phyloP scores from a whole-genome alignment of 2,797 vertebrate genomes.

The Dromococcyx pavoninus region DNA sequence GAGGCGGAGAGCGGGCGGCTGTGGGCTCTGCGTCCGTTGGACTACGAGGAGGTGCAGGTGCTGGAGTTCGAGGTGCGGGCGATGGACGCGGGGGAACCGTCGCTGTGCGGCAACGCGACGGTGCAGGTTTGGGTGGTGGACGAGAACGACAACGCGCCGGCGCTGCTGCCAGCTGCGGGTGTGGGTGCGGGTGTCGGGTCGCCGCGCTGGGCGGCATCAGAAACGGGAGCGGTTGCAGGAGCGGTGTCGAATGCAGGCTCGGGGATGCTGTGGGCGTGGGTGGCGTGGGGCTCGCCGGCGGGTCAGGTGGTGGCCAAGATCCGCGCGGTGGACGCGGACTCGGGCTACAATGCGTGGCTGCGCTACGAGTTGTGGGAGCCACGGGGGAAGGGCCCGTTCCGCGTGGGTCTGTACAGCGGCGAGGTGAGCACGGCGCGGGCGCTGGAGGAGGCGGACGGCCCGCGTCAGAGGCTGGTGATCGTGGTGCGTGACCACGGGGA shows the following conservation, averaged over 20 bases:
- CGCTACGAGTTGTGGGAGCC: constrained; percentile 63
- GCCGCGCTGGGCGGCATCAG: too few relatives aligned
- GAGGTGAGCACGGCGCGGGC: constrained; percentile 71
- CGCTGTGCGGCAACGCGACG: constrained; percentile 74
- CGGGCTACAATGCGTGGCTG: constrained; percentile 77
- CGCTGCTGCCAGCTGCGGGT: background rate
- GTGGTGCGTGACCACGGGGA: constrained; percentile 76
- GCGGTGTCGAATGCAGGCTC: background rate
- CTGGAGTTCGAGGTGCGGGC: constrained; percentile 74
- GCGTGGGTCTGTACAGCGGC: constrained; percentile 64
- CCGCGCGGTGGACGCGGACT: constrained; percentile 79
- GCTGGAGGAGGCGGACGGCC: constrained; percentile 13
- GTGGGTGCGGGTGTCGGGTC: constrained; percentile 57
- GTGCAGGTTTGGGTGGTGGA: constrained; percentile 62
- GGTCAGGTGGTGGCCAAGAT: constrained; percentile 61
- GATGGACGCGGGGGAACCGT: constrained; percentile 57
- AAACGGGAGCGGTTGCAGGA: constrained; percentile 69
- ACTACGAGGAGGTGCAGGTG: constrained; percentile 70
- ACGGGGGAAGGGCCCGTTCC: constrained; percentile 49
- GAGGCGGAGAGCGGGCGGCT: constrained; percentile 76
- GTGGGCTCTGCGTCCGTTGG: constrained; percentile 68
- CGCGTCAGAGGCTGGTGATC: constrained; percentile 70
- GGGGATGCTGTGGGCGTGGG: background rate
- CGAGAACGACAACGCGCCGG: constrained; percentile 67
- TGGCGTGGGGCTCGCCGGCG: background rate